Evolutionary conservation across 2,888 invertebrate genomes (phyloP).

Genomic region (Tridacna gigas): DNA sequence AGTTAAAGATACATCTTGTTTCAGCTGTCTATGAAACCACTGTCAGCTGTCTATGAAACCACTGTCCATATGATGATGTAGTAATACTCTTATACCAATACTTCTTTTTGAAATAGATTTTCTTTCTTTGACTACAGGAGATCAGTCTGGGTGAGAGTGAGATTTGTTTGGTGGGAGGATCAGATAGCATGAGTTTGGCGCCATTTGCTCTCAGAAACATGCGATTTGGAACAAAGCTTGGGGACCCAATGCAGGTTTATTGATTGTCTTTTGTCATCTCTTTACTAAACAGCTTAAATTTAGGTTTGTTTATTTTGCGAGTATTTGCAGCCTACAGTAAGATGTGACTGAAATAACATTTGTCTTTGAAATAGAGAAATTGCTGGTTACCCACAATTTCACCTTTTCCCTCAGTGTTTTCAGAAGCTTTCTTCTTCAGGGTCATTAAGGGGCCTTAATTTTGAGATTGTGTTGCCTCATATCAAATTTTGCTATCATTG

Average conservation of each 20-base stretch:
- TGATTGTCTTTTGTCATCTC: background rate
- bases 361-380: too few relatives aligned
- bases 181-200: conserved; percentile 97
- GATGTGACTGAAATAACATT: too few relatives aligned
- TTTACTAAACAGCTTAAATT: too few relatives aligned
- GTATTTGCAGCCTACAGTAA: too few relatives aligned
- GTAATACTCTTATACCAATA: background rate
- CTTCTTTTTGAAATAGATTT: background rate
- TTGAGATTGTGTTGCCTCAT: too few relatives aligned
- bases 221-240: conserved; percentile 95
- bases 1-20: too few relatives aligned
- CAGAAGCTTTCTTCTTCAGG: too few relatives aligned
- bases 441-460: too few relatives aligned
- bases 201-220: conserved; percentile 93
- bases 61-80: background rate
- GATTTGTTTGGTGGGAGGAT: conserved; percentile 95
- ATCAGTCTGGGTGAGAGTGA: conserved; percentile 93
- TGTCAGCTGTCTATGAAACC: background rate
- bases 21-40: background rate
- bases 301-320: too few relatives aligned
- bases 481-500: too few relatives aligned
- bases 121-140: conserved; percentile 87
- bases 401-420: background rate
- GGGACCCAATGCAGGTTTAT: conserved; percentile 87
- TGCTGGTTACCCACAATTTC: background rate